Base-by-base conservation (phyloP, 2,888 invertebrate species). In the Mystacides longicornis region DNA sequence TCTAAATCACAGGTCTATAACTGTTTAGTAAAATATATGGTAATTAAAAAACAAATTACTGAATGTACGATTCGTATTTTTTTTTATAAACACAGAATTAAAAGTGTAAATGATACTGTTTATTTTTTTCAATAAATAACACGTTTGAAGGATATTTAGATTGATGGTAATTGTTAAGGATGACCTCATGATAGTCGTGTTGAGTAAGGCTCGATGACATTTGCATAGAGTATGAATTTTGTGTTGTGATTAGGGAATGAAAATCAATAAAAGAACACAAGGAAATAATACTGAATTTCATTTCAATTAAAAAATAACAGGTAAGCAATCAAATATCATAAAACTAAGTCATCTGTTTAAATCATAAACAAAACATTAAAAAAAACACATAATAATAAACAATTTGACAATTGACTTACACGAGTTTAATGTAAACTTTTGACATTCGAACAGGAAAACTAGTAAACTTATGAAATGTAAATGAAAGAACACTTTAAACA, bases 401-500 rank as follows among this genome's bases (percentile, higher is more conserved):
- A 37, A 37, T 37, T 37, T 37, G 37, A 37, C 37, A 37, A 37
- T 37, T 37, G n/a, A 3, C 37, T 37, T 37, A 37, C 37, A 14
- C 16, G 37, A 37, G 14, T n/a, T 37, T n/a, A 14, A 37, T n/a
- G 37, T 37, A 14, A 4, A 14, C 14, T 37, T 14, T 37, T 37
- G 37, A 37, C 37, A 37, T 37, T 37, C 14, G 16, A 7, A 37
- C 3, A 16, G 16, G 16, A 37, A 14, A 37, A 7, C 37, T 3
- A 37, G 16, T 37, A 7, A 4, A 37, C 16, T 14, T 3, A 37
- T n/a, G 3, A 37, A 37, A 27, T 11, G 11, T 3, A n/a, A 3
- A 16, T 37, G 37, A 37, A 14, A 37, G n/a, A 46, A 46, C 46
- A 46, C 46, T 46, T 21, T 11, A 31, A 19, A 18, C 46, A 46